Percentiles rank a stretch among this genome's conserved stretches.
Evolutionary conservation across 2,888 invertebrate genomes (phyloP).

Genomic region (Hemaris fuciformis): DNA sequence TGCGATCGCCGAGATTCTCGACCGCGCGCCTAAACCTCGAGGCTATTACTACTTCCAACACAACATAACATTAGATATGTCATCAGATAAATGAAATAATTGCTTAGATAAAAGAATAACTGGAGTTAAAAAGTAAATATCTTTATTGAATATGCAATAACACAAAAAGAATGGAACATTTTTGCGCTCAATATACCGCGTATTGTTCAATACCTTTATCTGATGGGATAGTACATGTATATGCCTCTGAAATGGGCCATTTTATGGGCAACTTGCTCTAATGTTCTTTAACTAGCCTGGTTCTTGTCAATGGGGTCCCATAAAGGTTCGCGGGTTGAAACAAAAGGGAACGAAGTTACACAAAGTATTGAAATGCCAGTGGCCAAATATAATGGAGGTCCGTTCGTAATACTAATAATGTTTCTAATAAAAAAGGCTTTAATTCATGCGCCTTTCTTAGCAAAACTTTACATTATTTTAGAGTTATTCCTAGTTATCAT

Average conservation of each 20-base stretch:
- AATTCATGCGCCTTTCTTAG: no score
- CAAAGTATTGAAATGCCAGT: neutral
- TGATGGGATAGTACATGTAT: conserved; percentile 24
- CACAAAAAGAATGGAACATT: neutral
- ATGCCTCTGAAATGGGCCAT: conserved; percentile 27
- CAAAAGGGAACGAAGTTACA: neutral
- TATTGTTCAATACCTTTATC: conserved; percentile 25
- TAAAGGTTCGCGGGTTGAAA: neutral
- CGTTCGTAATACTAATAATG: neutral
- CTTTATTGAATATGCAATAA: neutral
- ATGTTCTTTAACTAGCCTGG: neutral
- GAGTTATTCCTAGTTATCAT: no score
- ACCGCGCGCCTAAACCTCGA: no score
- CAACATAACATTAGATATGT: no score
- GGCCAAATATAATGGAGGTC: neutral
- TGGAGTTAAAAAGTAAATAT: neutral
- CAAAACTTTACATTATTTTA: no score
- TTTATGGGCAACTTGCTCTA: conserved; percentile 20
- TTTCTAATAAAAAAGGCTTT: neutral
- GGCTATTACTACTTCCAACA: no score
- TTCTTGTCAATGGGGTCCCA: neutral
- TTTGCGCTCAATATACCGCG: conserved; percentile 28
- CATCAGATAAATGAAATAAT: no score
- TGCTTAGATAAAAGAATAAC: no score
- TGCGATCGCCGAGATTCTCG: no score